Base-by-base conservation (phyloP, 2,797 vertebrate genomes). In the Allobates femoralis region DNA sequence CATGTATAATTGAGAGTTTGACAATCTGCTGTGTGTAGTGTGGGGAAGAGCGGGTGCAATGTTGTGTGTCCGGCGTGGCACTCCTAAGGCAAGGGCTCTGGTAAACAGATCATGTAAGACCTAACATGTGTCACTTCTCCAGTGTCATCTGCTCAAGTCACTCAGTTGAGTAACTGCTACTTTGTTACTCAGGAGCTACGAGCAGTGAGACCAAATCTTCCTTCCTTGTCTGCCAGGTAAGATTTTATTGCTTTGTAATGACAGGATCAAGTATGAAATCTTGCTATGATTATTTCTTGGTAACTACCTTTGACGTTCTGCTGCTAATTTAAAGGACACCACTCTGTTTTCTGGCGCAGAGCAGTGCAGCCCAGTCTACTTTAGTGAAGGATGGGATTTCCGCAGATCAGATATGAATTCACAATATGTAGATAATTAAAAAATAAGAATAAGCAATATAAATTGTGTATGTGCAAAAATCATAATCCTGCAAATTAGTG, bases 91-190 rank as follows among this genome's bases (percentile, higher is more conserved):
- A 71, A 87, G 78, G 26, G 34, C 30, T 56, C 55, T 66, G 51
- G 28, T 67, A 81, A 88, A 85, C 88, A 85, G 37, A 23, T 81
- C 85, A 41, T 26, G 15, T 75, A 64, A 30, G 77, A 73, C 69
- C 69, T 83, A 84, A 88, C 79, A 81, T 89, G 87, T 77, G 78
- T 7, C 60, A 76, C 50, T 15, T 81, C 64, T 55, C 77, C 0
- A 56, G 73, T 2, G 21, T 64, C 92, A 92, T 93, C 91, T 93
- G 92, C 89, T 85, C 89, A 89, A 0, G 89, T 92, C 90, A 3
- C 91, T 94, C 91, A 79, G 74, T 0, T 16, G 30, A 32, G 87
- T 86, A 77, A 51, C 92, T 90, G 91, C 91, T 90, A 88, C 86
- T 88, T 53, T 1, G 1, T 0, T 19, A 58, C 77, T 81, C 46